Evolutionary conservation across 2,113 vertebrate genomes (phyloP).

Genomic region (Muntiacus muntjak): DNA sequence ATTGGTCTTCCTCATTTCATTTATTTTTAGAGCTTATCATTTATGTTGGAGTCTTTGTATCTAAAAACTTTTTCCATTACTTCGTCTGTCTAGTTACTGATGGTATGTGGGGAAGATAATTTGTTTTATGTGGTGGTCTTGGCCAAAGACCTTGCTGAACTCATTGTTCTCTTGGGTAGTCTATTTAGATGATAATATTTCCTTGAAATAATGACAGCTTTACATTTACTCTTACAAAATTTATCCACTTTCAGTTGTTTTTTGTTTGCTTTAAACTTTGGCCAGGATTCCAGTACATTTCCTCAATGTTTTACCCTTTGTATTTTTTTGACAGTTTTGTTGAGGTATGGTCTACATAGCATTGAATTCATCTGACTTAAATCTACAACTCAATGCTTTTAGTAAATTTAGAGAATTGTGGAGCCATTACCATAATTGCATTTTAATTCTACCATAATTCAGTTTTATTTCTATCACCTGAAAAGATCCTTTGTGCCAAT

Average conservation of each 20-base stretch:
- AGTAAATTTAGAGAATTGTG: neutral
- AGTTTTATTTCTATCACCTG: neutral
- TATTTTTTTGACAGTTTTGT: neutral
- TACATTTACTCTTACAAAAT: constrained; percentile 11
- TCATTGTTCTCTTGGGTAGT: neutral
- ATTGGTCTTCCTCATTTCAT: neutral
- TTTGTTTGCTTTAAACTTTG: constrained; percentile 12
- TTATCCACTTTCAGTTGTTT: neutral
- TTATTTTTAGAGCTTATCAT: constrained; percentile 24
- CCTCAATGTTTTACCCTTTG: neutral
- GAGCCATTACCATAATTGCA: neutral
- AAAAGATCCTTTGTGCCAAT: neutral
- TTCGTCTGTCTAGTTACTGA: neutral
- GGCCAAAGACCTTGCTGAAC: neutral
- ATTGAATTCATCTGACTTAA: neutral
- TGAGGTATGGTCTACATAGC: neutral
- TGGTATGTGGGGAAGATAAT: neutral
- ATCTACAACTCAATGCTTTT: neutral
- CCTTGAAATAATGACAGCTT: neutral
- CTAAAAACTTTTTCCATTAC: constrained; percentile 3
- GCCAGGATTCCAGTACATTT: neutral
- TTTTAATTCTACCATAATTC: neutral
- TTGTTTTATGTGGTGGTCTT: neutral
- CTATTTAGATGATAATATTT: constrained; percentile 49
- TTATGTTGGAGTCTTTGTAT: neutral